Evolutionary conservation across 2,888 invertebrate species (phyloP).

Genomic region (Lithophane leautieri): DNA sequence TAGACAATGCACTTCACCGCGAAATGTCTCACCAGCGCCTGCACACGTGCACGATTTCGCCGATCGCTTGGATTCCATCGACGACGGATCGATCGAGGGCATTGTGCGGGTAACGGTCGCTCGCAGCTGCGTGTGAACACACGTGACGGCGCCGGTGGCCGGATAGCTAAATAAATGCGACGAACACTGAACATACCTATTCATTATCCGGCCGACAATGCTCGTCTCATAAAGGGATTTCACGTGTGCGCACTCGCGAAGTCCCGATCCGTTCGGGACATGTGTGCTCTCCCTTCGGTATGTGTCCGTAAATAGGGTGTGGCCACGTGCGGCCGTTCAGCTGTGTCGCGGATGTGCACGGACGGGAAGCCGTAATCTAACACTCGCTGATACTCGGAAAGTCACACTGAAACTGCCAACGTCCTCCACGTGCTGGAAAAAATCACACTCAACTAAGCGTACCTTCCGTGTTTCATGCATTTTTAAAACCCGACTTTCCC

Average conservation of each 20-base stretch:
- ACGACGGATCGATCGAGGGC: constrained; percentile 89
- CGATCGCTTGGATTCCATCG: constrained; percentile 87
- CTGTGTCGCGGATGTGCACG: constrained; percentile 88
- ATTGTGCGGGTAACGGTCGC: constrained; percentile 90
- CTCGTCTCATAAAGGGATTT: constrained; percentile 89
- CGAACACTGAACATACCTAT: constrained; percentile 85
- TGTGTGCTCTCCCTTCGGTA: constrained; percentile 89
- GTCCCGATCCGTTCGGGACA: constrained; percentile 90
- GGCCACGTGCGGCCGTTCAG: constrained; percentile 90
- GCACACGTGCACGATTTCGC: constrained; percentile 88
- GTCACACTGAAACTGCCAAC: constrained; percentile 75
- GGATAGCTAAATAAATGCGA: constrained; percentile 90
- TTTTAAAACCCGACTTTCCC: constrained; percentile 10
- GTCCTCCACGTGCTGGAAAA: constrained; percentile 45
- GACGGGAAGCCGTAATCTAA: constrained; percentile 89
- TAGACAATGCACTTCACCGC: constrained; percentile 86
- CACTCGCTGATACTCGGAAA: constrained; percentile 84
- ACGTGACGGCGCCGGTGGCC: constrained; percentile 89
- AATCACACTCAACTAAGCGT: constrained; percentile 14
- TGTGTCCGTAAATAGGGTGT: constrained; percentile 90
- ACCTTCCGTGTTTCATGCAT: constrained; percentile 1
- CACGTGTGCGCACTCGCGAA: constrained; percentile 89
- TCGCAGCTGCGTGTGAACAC: constrained; percentile 89
- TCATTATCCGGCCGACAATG: constrained; percentile 89
- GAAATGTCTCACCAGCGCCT: constrained; percentile 82